Base-by-base conservation (phyloP, 2,113 vertebrate species). In the Mus spicilegus region DNA sequence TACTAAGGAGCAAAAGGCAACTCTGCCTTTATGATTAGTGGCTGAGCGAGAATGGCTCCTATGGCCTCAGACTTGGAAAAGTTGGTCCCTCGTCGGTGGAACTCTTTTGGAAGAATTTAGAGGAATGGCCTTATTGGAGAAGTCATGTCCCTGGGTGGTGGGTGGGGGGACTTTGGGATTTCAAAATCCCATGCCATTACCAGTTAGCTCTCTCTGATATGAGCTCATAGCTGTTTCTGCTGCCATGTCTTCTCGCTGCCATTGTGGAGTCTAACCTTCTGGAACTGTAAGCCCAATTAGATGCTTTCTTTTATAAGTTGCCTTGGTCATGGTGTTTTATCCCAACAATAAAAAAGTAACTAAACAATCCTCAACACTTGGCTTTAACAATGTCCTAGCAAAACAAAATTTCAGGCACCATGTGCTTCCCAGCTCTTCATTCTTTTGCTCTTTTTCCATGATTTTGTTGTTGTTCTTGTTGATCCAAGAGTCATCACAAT, bases 401-500 rank as follows among this genome's bases (percentile, higher is more conserved):
- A 98, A 98, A 98, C 98, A 97, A 98, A 98, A 99, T 97, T 98
- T 98, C 95, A 98, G 98, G 98, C 95, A 51, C 16, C 30, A 65
- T 49, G 58, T 77, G 77, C 61, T 94, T 89, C 97, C 97, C 97
- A 97, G 97, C 97, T 97, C 96, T 97, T 98, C 95, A 93, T 97
- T 98, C 97, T 98, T 98, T 99, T 99, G 98, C 98, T 98, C 98
- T 98, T 97, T 97, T 96, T 96, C 96, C 97, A 98, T 98, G 98
- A 98, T 63, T 63, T 63, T 63, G 22, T 63, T 63, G 98, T 98
- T 99, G 98, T 98, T 98, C 98, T 98, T 98, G 98, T 98, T 98
- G 98, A 98, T 98, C 98, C 96, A 98, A 98, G 98, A 98, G 98
- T 98, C 98, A 98, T 98, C 98, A 98, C 98, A 99, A 98, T 98